Percentiles rank a stretch among this genome's conserved stretches.
Evolutionary conservation across 2,797 vertebrate species (phyloP).

Genomic region (Dromococcyx pavoninus): DNA sequence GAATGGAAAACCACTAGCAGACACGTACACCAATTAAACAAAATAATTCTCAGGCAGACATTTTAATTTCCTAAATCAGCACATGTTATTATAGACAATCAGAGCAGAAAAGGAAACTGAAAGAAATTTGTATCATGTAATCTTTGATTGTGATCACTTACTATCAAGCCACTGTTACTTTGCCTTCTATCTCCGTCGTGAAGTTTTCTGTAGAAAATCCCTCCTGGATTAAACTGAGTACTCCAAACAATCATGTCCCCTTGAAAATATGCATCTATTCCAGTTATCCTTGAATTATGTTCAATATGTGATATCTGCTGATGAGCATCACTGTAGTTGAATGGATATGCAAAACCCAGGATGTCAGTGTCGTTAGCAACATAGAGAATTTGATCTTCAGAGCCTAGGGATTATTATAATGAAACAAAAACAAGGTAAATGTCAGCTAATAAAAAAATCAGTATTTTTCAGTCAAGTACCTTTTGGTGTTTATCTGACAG

Average conservation of each 20-base stretch:
- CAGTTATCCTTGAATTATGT: conserved; percentile 97
- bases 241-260: conserved; percentile 98
- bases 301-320: conserved; percentile 95
- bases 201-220: conserved; percentile 95
- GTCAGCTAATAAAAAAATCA: conserved; percentile 70
- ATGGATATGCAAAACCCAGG: conserved; percentile 98
- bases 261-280: conserved; percentile 95
- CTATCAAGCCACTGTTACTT: conserved; percentile 90
- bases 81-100: not conserved
- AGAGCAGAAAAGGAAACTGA: not conserved
- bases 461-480: conserved; percentile 49
- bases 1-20: not conserved
- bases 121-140: not conserved
- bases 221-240: conserved; percentile 97
- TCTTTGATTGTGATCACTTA: conserved; percentile 80
- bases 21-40: not conserved
- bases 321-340: conserved; percentile 95
- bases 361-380: conserved; percentile 99
- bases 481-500: not conserved
- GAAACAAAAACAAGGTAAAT: conserved; percentile 81
- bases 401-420: conserved; percentile 87
- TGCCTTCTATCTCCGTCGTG: conserved; percentile 88
- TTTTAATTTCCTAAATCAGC: not conserved
- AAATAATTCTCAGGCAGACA: not conserved
- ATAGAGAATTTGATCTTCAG: conserved; percentile 98